Conservation (phyloP, 2,888 invertebrate species). For the Bembecia ichneumoniformis region DNA sequence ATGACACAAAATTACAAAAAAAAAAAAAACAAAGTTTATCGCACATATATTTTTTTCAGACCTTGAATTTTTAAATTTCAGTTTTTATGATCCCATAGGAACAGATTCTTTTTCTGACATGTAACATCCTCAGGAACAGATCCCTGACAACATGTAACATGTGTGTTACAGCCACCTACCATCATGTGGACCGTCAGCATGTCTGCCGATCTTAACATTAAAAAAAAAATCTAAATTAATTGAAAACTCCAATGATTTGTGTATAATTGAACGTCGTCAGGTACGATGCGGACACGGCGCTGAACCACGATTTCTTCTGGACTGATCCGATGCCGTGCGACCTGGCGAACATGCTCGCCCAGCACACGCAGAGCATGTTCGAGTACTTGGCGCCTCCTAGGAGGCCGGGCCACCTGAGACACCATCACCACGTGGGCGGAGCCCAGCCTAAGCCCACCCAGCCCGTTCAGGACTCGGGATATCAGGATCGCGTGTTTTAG, state of each 20-base stretch:
- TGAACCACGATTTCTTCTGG: constrained; percentile 99
- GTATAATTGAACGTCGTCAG: constrained; percentile 16
- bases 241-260: background rate
- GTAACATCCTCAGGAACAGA: too few species aligned
- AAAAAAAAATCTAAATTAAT: too few species aligned
- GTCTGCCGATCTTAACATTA: too few species aligned
- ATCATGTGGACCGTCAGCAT: too few species aligned
- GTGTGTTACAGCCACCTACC: too few species aligned
- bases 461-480: constrained; percentile 83
- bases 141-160: too few species aligned
- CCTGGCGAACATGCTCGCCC: constrained; percentile 91
- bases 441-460: constrained; percentile 49
- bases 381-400: constrained; percentile 83
- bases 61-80: too few species aligned
- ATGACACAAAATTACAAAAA: too few species aligned
- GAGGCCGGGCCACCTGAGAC: constrained; percentile 80
- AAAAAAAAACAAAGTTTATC: too few species aligned
- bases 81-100: too few species aligned
- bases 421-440: constrained; percentile 76
- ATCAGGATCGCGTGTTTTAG: constrained; percentile 88
- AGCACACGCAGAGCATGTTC: constrained; percentile 93
- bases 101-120: too few species aligned
- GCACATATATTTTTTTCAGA: too few species aligned
- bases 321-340: constrained; percentile 96
- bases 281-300: constrained; percentile 89